A percentile compares a stretch with the other conserved stretches of the same genome.
phyloP scores from a whole-genome alignment of 2,888 invertebrate genomes.

The Drosophila seclusa region DNA sequence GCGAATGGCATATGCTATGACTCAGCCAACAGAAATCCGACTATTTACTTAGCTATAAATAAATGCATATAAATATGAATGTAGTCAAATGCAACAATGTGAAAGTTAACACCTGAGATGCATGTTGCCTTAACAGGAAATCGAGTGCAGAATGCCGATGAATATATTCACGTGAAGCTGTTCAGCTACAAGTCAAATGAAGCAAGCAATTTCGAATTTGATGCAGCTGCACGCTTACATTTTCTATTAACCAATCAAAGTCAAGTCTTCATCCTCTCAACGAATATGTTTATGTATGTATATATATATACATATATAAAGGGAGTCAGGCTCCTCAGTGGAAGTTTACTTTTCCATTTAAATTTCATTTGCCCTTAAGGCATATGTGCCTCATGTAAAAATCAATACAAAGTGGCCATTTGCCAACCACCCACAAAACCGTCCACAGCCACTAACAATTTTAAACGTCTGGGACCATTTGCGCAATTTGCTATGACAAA shows the following conservation, averaged over 20 bases:
- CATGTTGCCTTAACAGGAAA: constrained; percentile 2
- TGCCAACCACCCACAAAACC: not conserved
- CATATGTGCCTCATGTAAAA: not conserved
- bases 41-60: not conserved
- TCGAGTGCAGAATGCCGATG: constrained; percentile 10
- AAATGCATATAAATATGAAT: not conserved
- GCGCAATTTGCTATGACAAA: constrained; percentile 24
- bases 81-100: not conserved
- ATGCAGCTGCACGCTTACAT: constrained; percentile 12
- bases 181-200: constrained; percentile 1
- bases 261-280: constrained; percentile 2
- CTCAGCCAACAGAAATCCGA: not conserved
- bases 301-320: not conserved
- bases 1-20: not conserved
- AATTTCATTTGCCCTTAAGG: constrained; percentile 43
- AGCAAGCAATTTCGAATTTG: not conserved
- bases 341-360: constrained; percentile 38
- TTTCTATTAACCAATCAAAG: constrained; percentile 22
- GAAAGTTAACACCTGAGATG: not conserved
- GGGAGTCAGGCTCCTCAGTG: constrained; percentile 15
- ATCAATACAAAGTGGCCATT: not conserved
- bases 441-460: not conserved
- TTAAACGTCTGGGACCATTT: not conserved
- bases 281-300: not conserved
- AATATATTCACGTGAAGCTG: constrained; percentile 15